Base-by-base conservation (phyloP, 2,797 vertebrate genomes). In the Sebastes cheni region DNA sequence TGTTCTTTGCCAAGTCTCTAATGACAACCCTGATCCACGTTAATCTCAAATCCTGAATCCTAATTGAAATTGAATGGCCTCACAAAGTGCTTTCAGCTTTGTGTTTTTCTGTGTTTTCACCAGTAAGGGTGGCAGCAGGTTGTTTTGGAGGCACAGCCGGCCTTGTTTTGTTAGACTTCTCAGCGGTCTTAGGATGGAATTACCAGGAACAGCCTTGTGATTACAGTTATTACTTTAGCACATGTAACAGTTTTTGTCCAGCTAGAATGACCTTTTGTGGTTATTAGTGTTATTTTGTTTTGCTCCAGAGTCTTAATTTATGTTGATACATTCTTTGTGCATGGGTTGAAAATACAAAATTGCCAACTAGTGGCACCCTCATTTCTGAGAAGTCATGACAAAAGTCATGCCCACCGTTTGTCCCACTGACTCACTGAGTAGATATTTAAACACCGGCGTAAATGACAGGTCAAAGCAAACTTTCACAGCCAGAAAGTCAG, bases 1-100 rank as follows among this genome's bases (percentile, higher is more conserved):
- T 88, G 84, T 69, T 72, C 69, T 83, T 75, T 83, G 76, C 50
- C 70, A 20, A 74, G 29, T 75, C 81, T 69, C 27, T 27, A 77
- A 83, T 23, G 79, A 64, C 50, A 14, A 52, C 36, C 39, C n/a
- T 82, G 39, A 88, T 82, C 81, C 42, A 29, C 0, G 5, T n/a
- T 85, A 79, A 87, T 85, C 89, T 84, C 29, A 82, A 88, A 92
- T 84, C 83, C 69, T 30, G 8, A 79, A 16, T 54, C 68, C 82
- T 82, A 79, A 79, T 72, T 61, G 54, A 81, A 72, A 62, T 23
- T n/a, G 67, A 65, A 32, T 58, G 58, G 13, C 22, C 32, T 34
- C 22, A 27, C 58, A 60, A 59, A 67, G 67, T 25, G 74, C 7
- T 69, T 60, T 52, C 13, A 4, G 27, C 22, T 30, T 55, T 23